Conservation (phyloP, 2,797 vertebrate species). For the Darevskia mixta region DNA sequence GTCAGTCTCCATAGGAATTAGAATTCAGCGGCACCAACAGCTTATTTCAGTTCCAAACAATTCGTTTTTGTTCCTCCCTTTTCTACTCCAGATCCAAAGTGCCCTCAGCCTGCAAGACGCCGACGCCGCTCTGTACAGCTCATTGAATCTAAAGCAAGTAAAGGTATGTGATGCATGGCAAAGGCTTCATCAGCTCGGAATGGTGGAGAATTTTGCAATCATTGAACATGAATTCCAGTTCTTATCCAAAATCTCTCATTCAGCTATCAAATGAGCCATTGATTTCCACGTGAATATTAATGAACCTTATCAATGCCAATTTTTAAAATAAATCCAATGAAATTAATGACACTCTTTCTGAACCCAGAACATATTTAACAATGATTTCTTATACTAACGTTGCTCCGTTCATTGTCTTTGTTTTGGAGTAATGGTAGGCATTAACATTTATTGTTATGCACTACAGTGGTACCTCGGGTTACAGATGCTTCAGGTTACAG, state of each 20-base stretch:
- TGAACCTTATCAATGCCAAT: neutral
- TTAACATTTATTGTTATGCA: too few relatives aligned
- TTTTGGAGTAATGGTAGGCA: too few relatives aligned
- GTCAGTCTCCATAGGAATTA: neutral
- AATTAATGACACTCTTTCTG: too few relatives aligned
- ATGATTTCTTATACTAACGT: too few relatives aligned
- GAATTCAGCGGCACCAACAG: neutral
- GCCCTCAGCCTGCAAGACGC: slow-evolving; percentile 60
- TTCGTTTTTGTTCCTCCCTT: neutral
- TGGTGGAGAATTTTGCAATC: too few relatives aligned
- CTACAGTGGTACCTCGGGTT: too few relatives aligned
- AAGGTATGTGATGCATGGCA: slow-evolving; percentile 75
- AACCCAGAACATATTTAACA: too few relatives aligned
- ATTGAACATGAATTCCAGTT: too few relatives aligned
- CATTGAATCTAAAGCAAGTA: slow-evolving; percentile 72
- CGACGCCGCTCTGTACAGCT: slow-evolving; percentile 75
- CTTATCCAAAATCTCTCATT: neutral
- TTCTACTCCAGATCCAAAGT: slow-evolving; percentile 63
- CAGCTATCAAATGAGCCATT: neutral
- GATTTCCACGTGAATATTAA: slow-evolving; percentile 49
- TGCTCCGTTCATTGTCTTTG: too few relatives aligned
- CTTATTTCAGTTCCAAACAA: neutral
- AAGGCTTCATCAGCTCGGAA: too few relatives aligned
- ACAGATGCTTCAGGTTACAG: too few relatives aligned
- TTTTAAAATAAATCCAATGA: too few relatives aligned